Evolutionary conservation across 1,140 invertebrate species (phyloP).

Genomic region (Archivesica marissinica): DNA sequence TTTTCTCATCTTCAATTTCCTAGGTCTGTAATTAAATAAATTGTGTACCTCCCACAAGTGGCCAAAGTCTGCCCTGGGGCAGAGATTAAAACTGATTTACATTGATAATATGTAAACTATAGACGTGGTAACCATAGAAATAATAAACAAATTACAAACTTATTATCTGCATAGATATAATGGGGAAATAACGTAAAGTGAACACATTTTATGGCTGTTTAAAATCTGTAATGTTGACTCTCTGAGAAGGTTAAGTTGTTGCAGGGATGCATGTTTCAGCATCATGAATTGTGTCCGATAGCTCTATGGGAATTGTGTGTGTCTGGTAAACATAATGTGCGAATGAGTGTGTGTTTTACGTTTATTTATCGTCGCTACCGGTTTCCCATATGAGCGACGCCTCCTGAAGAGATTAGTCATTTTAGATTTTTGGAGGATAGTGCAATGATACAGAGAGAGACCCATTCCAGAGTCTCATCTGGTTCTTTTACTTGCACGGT

Average conservation of each 20-base stretch:
- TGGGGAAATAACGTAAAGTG: background rate
- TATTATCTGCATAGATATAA: background rate
- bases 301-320: background rate
- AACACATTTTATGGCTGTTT: background rate
- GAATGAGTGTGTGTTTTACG: background rate
- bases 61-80: background rate
- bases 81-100: background rate
- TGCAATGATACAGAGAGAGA: too few relatives aligned
- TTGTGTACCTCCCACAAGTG: conserved; percentile 4
- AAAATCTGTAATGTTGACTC: too few relatives aligned
- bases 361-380: too few relatives aligned
- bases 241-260: background rate
- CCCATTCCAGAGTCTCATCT: too few relatives aligned
- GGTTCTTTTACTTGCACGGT: too few relatives aligned
- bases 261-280: background rate
- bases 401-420: too few relatives aligned
- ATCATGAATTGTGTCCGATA: background rate
- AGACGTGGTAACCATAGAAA: conserved; percentile 15
- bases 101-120: background rate
- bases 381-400: too few relatives aligned
- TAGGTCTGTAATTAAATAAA: conserved; percentile 7
- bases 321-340: background rate
- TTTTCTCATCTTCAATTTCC: conserved; percentile 1
- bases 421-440: too few relatives aligned
- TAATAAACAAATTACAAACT: background rate